Evolutionary conservation across 2,113 vertebrate genomes (phyloP), one percentile per base, ranked within the genome.

Genomic region (Jaculus jaculus): DNA sequence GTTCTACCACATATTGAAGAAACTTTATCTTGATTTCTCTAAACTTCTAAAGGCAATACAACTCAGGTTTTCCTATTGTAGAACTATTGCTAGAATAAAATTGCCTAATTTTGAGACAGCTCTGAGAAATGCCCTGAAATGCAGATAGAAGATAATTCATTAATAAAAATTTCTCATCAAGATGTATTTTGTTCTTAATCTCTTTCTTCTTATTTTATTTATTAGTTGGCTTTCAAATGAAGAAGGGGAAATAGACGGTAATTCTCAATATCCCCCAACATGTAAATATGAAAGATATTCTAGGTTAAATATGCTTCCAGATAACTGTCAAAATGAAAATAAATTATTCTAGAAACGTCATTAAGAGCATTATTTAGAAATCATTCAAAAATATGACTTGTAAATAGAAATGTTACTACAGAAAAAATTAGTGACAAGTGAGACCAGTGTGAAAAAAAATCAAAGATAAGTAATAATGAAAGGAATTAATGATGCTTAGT

Each of bases 391-490:
- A 89, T 1, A 8, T 58, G 66, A 26, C 18, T 51, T 23, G 30
- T 47, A 81, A 79, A 72, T 69, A 3, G 3, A 4, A 91, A 81
- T 80, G 10, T 9, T 82, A 1, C 17, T 77, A 4, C 37, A 65
- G 47, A 47, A 92, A 92, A 63, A 24, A 81, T 17, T 54, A 61
- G 28, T 78, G 83, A 8, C 18, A 54, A 88, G 8, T 47, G 37
- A 89, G 83, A 92, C 65, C n/a, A 90, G 60, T 85, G 17, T n/a
- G 17, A 58, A 84, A 88, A 51, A 77, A 82, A 66, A 37, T 68
- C 12, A 69, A 79, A 91, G 5, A 34, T 68, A 80, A 78, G 39
- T 61, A 85, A 78, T 78, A 88, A 83, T 74, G 66, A 71, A 84
- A 87, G 54, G 3, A 92, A 87, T 69, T 30, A 72, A 13, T 18